Percentiles rank a stretch among this genome's conserved stretches.
Conservation (phyloP, 2,888 invertebrate species). For the Drosophila merina region DNA sequence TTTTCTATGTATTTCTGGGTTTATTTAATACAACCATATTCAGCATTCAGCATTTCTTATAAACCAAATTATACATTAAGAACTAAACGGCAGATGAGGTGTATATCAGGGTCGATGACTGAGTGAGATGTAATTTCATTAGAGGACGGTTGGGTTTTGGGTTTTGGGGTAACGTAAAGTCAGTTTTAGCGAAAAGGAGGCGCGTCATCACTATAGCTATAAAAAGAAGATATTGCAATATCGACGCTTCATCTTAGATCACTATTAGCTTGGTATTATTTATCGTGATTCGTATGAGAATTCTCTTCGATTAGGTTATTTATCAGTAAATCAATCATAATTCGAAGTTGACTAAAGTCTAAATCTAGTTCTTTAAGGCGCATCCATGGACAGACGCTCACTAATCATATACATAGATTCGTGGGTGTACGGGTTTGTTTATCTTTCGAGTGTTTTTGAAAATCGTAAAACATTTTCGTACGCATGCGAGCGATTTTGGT, state of each 20-base stretch:
- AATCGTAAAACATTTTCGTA: slow-evolving; percentile 61
- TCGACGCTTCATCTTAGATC: slow-evolving; percentile 61
- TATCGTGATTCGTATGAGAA: slow-evolving; percentile 26
- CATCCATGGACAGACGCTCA: slow-evolving; percentile 51
- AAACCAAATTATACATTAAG: slow-evolving; percentile 51
- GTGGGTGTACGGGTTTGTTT: slow-evolving; percentile 42
- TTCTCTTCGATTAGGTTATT: slow-evolving; percentile 23
- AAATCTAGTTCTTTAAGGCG: slow-evolving; percentile 54
- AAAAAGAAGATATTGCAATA: slow-evolving; percentile 60
- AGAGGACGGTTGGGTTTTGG: slow-evolving; percentile 15
- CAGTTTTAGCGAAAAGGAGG: slow-evolving; percentile 31
- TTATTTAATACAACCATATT: slow-evolving; percentile 66
- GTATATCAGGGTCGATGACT: slow-evolving; percentile 47
- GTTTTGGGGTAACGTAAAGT: slow-evolving; percentile 14
- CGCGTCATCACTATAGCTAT: slow-evolving; percentile 36
- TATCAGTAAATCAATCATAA: slow-evolving; percentile 36
- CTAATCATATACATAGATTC: slow-evolving; percentile 69
- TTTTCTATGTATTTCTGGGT: slow-evolving; percentile 7
- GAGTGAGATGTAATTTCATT: slow-evolving; percentile 6
- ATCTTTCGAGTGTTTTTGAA: slow-evolving; percentile 37
- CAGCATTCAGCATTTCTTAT: slow-evolving; percentile 62
- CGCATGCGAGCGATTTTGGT: slow-evolving; percentile 55
- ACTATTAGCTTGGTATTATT: slow-evolving; percentile 66
- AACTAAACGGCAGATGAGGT: slow-evolving; percentile 65
- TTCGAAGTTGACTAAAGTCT: slow-evolving; percentile 53